phyloP scores from a whole-genome alignment of 2,888 invertebrate genomes.

The Lamellibrachia satsuma region DNA sequence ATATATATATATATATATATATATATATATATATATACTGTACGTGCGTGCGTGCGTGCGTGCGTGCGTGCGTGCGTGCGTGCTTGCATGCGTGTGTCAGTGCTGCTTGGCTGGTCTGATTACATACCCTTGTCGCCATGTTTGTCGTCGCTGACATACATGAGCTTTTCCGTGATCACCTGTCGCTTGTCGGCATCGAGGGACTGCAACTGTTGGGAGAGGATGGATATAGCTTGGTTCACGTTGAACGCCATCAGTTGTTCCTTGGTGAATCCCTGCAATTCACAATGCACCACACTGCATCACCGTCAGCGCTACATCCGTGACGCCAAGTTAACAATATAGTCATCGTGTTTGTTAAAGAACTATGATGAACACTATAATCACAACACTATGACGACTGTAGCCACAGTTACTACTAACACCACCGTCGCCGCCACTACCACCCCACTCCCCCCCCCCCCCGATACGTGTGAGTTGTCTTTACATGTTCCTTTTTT shows the following conservation, averaged over 20 bases:
- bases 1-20: too few relatives aligned
- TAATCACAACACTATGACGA: too few relatives aligned
- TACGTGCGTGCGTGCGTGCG: background rate
- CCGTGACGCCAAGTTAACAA: too few relatives aligned
- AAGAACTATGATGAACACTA: too few relatives aligned
- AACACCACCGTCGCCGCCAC: too few relatives aligned
- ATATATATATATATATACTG: too few relatives aligned
- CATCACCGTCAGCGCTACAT: background rate
- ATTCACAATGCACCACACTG: background rate
- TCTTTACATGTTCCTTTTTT: too few relatives aligned
- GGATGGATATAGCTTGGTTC: slow-evolving; percentile 27
- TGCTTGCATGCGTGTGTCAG: background rate
- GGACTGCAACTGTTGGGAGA: slow-evolving; percentile 28
- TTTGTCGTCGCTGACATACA: background rate
- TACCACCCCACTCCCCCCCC: too few relatives aligned
- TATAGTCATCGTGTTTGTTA: too few relatives aligned
- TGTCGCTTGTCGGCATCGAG: slow-evolving; percentile 29
- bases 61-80: background rate
- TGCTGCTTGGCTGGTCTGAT: background rate
- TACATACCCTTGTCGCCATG: background rate
- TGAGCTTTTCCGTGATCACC: slow-evolving; percentile 27
- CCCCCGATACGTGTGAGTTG: too few relatives aligned
- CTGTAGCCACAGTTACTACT: too few relatives aligned
- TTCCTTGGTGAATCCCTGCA: slow-evolving; percentile 32
- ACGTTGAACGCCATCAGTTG: slow-evolving; percentile 26